Evolutionary conservation across 2,888 invertebrate species (phyloP), one percentile per base, ranked within the genome.

Genomic region (Xylocampa areola): DNA sequence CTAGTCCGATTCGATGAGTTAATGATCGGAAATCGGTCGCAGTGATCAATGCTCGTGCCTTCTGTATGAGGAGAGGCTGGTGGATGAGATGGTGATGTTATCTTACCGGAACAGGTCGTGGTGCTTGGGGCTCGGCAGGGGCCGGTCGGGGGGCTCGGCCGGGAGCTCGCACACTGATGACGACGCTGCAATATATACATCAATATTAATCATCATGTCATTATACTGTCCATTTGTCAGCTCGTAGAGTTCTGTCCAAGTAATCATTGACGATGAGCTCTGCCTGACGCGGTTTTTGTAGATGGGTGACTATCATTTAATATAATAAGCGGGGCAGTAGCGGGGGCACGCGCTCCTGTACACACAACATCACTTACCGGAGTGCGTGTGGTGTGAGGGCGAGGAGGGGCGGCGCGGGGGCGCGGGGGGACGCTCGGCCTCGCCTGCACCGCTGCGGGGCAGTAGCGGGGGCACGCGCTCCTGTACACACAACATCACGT

Each of bases 381-480:
- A 2, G 3, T n/a, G 16, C 11, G 16, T 2, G 37, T 1, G 60
- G 44, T 51, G 67, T 37, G 65, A 36, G 45, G 63, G 68, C 13
- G 53, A 64, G 53, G 40, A 7, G 66, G 36, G 47, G 60, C 43
- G 7, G 61, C 90, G 83, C 2, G 88, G 90, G 33, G 89, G 64
- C 2, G 71, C 16, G 88, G 68, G 80, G 0, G 90, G 90, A 0
- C 4, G 90, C 68, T 88, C 89, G 0, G 47, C 36, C 40, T 40
- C 35, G 5, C 33, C 33, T 16, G 33, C 55, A 5, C 47, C 63
- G 33, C 50, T 39, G 0, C 92, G 85, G 2, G 91, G 92, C 32
- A 91, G 69, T 1, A 91, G 80, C 0, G 91, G 91, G 0, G 92
- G 92, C 1, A 90, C 86, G 0, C 80, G 83, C 72, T 90, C 91